These are phyloP conservation scores for Cydia splendana DNA, from an alignment of 1,140 invertebrate genomes.

Conservation along the genomic window DNA sequence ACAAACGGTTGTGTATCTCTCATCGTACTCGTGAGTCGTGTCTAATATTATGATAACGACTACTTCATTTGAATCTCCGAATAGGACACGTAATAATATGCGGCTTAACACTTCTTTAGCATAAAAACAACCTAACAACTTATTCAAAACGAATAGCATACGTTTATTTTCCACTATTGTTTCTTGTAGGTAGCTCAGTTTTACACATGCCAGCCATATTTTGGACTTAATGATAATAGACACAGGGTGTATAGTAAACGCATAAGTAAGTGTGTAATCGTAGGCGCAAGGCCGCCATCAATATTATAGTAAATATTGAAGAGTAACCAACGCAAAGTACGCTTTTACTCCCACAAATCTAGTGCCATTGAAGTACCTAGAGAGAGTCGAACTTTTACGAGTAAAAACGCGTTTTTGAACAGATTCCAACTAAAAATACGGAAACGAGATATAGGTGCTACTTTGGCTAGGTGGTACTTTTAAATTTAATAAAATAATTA, in stretches of 20 bases:
- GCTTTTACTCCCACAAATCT: too few relatives aligned
- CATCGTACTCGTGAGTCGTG: background rate
- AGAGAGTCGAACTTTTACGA: too few relatives aligned
- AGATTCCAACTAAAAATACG: too few relatives aligned
- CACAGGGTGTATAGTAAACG: slow-evolving; percentile 26
- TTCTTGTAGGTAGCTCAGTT: background rate
- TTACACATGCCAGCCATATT: background rate
- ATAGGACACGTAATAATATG: background rate
- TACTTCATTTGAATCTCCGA: background rate
- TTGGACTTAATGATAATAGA: background rate
- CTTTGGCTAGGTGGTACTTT: too few relatives aligned
- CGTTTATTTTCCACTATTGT: background rate
- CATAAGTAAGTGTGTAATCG: background rate
- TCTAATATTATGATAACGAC: background rate
- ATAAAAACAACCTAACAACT: background rate
- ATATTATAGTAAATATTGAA: background rate
- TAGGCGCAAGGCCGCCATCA: background rate
- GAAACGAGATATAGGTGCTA: too few relatives aligned
- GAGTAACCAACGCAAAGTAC: background rate
- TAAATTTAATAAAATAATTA: too few relatives aligned
- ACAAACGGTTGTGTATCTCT: background rate
- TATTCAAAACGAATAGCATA: slow-evolving; percentile 5
- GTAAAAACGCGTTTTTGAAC: too few relatives aligned
- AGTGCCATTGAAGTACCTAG: too few relatives aligned
- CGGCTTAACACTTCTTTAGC: background rate